Evolutionary conservation across 2,797 vertebrate species (phyloP).

Genomic region (Serranus cabrilla): DNA sequence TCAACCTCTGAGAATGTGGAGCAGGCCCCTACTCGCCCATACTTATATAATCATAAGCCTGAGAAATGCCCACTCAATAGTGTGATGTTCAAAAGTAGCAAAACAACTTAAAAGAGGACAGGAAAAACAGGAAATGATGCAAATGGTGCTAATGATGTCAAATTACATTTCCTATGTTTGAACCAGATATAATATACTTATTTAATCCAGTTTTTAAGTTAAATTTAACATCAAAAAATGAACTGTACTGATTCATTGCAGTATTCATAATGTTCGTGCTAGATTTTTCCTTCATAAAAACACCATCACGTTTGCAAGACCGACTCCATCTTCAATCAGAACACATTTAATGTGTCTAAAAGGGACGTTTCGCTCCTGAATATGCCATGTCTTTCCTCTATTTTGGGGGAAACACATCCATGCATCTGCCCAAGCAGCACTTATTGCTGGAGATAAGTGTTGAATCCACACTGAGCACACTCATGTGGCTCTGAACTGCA

Average conservation of each 20-base stretch:
- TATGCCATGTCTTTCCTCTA: conserved; percentile 3
- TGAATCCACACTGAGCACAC: conserved; percentile 33
- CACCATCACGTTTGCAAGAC: not conserved
- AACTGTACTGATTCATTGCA: not conserved
- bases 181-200: not conserved
- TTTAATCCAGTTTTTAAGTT: not conserved
- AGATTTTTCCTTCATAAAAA: not conserved
- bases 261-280: not conserved
- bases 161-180: not conserved
- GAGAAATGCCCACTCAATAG: too few relatives aligned
- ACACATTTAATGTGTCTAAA: conserved; percentile 18
- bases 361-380: not conserved
- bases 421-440: conserved; percentile 18
- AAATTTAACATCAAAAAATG: not conserved
- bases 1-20: too few relatives aligned
- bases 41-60: too few relatives aligned
- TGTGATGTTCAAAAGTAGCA: not conserved
- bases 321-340: conserved; percentile 5
- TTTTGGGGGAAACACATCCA: conserved; percentile 32
- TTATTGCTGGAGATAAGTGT: conserved; percentile 4
- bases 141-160: not conserved
- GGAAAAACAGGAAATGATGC: not conserved
- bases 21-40: too few relatives aligned
- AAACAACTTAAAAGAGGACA: not conserved
- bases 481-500: conserved; percentile 27